A percentile compares a stretch with the other conserved stretches of the same genome.
Conservation (phyloP, 2,113 vertebrate species). For the Crotalus horridus region DNA sequence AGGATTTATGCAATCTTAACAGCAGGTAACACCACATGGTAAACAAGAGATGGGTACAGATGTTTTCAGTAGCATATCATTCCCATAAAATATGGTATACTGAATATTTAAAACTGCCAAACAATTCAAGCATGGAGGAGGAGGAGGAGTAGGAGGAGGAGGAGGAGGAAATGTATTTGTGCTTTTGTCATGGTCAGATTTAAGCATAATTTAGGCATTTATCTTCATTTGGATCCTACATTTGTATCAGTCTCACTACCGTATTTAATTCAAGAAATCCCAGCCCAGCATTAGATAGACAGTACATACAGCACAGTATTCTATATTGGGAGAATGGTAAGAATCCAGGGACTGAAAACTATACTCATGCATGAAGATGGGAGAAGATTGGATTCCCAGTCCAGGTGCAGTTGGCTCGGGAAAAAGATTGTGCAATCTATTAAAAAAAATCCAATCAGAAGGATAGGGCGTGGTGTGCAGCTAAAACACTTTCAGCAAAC, state of each 20-base stretch:
- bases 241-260: background rate
- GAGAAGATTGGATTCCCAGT: background rate
- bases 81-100: background rate
- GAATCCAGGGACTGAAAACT: background rate
- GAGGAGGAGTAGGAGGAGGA: accelerated
- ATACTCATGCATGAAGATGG: background rate
- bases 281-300: background rate
- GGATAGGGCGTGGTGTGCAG: background rate
- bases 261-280: background rate
- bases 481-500: background rate
- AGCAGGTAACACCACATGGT: constrained; percentile 1
- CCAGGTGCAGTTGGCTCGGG: background rate
- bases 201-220: background rate
- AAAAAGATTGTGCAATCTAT: background rate
- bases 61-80: background rate
- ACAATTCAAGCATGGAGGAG: background rate
- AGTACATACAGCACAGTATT: background rate
- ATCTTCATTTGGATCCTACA: background rate
- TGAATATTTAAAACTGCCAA: background rate
- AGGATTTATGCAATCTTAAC: background rate
- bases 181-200: background rate
- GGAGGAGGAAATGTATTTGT: background rate
- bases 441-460: background rate
- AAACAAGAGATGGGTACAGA: background rate
- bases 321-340: background rate